A percentile compares a stretch with the other conserved stretches of the same genome.
These are phyloP conservation scores for Epizoanthus illoricatus DNA, from an alignment of 92 coral and sea anemone genomes.

Conservation along the genomic window DNA sequence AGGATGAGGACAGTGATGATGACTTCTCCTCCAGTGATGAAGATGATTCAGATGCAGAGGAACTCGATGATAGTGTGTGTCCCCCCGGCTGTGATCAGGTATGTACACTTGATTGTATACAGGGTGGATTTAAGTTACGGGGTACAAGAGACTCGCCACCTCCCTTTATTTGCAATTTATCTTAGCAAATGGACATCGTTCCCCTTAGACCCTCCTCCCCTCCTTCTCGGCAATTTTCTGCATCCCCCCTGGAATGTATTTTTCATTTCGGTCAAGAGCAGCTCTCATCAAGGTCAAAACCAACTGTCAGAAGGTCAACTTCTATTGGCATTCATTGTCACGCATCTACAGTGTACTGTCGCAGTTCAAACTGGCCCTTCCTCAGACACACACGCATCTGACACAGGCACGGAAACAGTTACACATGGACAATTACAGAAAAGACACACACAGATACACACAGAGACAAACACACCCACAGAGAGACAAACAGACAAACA, in stretches of 20 bases:
- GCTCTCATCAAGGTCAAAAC: too few species aligned
- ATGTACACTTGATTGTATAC: conserved; percentile 2
- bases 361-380: too few species aligned
- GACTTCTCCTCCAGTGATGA: conserved; percentile 96
- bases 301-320: too few species aligned
- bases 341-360: too few species aligned
- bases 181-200: too few species aligned
- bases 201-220: too few species aligned
- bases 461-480: background rate
- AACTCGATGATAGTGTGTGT: conserved; percentile 95
- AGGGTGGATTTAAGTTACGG: background rate
- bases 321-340: too few species aligned
- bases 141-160: background rate
- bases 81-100: conserved; percentile 99
- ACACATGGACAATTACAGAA: background rate
- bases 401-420: background rate
- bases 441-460: background rate
- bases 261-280: too few species aligned
- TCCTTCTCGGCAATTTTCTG: too few species aligned
- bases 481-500: background rate
- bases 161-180: background rate
- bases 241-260: too few species aligned
- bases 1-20: conserved; percentile 96
- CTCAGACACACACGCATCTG: too few species aligned
- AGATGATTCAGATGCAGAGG: conserved; percentile 92